Evolutionary conservation across 2,113 vertebrate species (phyloP).

Genomic region (Euleptes europaea): DNA sequence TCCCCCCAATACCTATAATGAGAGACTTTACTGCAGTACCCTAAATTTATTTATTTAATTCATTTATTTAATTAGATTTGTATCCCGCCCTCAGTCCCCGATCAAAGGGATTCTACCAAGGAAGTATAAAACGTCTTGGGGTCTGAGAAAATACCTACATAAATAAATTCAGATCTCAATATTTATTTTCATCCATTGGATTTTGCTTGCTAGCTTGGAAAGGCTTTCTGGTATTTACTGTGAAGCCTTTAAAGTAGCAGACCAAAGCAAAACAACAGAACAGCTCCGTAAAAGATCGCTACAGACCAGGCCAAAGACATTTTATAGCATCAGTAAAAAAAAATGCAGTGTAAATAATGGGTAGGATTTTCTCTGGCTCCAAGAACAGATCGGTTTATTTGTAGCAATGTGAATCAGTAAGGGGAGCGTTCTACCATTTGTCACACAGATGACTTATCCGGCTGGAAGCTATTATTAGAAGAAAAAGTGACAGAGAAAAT

Average conservation of each 20-base stretch:
- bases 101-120: no score
- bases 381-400: conserved; percentile 27
- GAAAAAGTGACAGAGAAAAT: conserved; percentile 44
- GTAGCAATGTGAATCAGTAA: conserved; percentile 18
- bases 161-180: not conserved
- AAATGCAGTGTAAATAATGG: not conserved
- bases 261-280: conserved; percentile 22
- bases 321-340: conserved; percentile 9
- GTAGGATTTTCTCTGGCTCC: not conserved
- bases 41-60: no score
- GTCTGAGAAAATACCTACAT: no score
- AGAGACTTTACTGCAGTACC: not conserved
- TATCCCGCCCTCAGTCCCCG: no score
- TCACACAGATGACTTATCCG: conserved; percentile 16
- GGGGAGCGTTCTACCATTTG: not conserved
- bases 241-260: conserved; percentile 13
- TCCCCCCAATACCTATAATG: not conserved
- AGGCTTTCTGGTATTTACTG: not conserved
- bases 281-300: conserved; percentile 20
- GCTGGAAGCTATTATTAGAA: conserved; percentile 26
- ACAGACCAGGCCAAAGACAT: conserved; percentile 6
- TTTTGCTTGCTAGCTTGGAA: not conserved
- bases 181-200: not conserved
- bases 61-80: no score
- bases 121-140: not conserved